Evolutionary conservation across 1,140 invertebrate genomes (phyloP).

Genomic region (Drosophila hydei): DNA sequence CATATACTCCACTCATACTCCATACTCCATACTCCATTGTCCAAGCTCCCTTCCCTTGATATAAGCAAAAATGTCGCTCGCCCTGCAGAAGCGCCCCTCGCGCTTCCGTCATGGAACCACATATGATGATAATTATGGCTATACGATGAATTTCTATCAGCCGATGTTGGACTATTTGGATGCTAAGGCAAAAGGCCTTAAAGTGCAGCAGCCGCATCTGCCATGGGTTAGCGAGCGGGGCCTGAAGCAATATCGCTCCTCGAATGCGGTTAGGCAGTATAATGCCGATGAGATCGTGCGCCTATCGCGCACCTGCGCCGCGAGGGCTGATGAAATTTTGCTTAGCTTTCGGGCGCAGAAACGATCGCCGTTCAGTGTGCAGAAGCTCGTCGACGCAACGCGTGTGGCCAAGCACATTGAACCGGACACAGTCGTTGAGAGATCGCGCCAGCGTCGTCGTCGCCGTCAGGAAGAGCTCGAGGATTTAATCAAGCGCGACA

Average conservation of each 20-base stretch:
- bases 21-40: not conserved
- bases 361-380: constrained; percentile 88
- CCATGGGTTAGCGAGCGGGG: constrained; percentile 90
- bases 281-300: constrained; percentile 87
- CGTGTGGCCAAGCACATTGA: constrained; percentile 88
- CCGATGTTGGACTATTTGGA: constrained; percentile 93
- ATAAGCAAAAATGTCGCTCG: constrained; percentile 59
- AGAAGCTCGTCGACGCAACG: constrained; percentile 87
- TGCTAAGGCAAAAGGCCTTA: constrained; percentile 84
- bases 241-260: constrained; percentile 86
- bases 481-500: constrained; percentile 83
- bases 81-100: constrained; percentile 78
- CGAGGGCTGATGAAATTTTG: constrained; percentile 88
- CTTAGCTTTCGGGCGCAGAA: constrained; percentile 86
- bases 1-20: not conserved
- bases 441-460: constrained; percentile 84
- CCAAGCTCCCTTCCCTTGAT: not conserved
- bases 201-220: constrained; percentile 86
- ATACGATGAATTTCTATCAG: constrained; percentile 92
- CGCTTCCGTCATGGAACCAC: constrained; percentile 83
- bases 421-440: constrained; percentile 85
- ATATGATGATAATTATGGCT: constrained; percentile 92
- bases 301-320: constrained; percentile 87
- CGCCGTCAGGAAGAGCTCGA: constrained; percentile 85
- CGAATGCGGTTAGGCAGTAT: constrained; percentile 86